phyloP scores from a whole-genome alignment of 2,113 vertebrate species.

The Halichoeres trimaculatus region DNA sequence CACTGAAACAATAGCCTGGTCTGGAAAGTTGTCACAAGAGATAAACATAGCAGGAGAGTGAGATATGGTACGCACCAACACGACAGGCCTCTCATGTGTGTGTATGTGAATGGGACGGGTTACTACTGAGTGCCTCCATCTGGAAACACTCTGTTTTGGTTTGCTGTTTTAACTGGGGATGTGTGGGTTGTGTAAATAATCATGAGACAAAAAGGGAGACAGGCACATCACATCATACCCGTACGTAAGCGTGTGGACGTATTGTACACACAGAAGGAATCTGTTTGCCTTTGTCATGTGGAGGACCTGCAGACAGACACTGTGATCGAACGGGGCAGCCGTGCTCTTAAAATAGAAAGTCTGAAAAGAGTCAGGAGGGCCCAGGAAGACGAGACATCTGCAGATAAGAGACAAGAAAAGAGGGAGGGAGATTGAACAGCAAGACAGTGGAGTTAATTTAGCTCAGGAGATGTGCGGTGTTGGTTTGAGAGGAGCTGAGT shows the following conservation, averaged over 20 bases:
- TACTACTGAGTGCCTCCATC: constrained; percentile 59
- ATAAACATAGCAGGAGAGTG: constrained; percentile 70
- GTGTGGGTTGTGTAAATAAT: constrained; percentile 68
- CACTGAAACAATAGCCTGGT: constrained; percentile 74
- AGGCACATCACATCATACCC: neutral
- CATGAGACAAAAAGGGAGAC: constrained; percentile 44
- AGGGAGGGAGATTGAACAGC: constrained; percentile 11
- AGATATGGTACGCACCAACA: constrained; percentile 56
- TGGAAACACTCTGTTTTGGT: constrained; percentile 70
- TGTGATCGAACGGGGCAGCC: constrained; percentile 43
- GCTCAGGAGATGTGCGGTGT: constrained; percentile 29
- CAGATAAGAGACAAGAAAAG: constrained; percentile 57
- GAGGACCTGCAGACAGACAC: constrained; percentile 50
- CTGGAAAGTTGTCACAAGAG: constrained; percentile 72
- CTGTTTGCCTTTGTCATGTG: constrained; percentile 55
- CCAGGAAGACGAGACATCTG: constrained; percentile 39
- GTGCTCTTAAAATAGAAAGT: constrained; percentile 61
- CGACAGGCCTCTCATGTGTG: constrained; percentile 30
- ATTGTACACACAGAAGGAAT: constrained; percentile 50
- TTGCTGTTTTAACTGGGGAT: constrained; percentile 48
- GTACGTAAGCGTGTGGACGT: constrained; percentile 1
- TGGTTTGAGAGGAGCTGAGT: neutral
- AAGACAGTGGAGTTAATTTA: constrained; percentile 39
- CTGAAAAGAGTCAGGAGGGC: constrained; percentile 27
- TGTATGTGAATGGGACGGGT: constrained; percentile 46